These are phyloP conservation scores for Nestor notabilis DNA, from an alignment of 2,113 vertebrate genomes.

Conservation along the genomic window DNA sequence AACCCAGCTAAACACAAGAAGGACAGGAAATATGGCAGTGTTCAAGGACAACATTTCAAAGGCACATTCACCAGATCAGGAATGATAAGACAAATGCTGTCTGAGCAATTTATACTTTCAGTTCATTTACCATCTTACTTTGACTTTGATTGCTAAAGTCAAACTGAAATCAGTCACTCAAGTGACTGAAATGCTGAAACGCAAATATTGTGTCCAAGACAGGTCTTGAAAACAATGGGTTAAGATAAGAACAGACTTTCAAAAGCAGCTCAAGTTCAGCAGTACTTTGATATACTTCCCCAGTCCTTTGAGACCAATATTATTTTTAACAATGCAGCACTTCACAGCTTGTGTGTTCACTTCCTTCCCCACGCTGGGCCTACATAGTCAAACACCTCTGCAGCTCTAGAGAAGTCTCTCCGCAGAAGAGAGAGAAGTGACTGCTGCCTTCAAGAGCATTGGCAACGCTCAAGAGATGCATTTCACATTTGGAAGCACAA, in stretches of 20 bases:
- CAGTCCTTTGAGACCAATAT: neutral
- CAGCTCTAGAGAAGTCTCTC: neutral
- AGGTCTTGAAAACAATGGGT: neutral
- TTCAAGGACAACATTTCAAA: neutral
- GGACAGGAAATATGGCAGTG: neutral
- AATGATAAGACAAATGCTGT: neutral
- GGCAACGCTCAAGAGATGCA: neutral
- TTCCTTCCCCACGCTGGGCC: neutral
- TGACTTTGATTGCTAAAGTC: neutral
- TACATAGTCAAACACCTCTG: neutral
- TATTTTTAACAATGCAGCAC: slow-evolving; percentile 15
- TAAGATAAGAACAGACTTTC: neutral
- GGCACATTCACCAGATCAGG: neutral
- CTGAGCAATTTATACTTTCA: neutral
- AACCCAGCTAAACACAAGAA: neutral
- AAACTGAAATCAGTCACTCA: neutral
- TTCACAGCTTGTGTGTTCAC: neutral
- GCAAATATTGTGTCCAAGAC: neutral
- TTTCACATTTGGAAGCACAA: neutral
- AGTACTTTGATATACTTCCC: neutral
- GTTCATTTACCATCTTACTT: neutral
- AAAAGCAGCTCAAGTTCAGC: neutral
- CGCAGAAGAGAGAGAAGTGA: neutral
- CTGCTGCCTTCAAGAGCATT: neutral
- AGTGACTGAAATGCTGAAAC: neutral